Percentiles rank a stretch among this genome's conserved stretches.
phyloP scores from a whole-genome alignment of 2,888 invertebrate species.

The Steinernema hermaphroditum region DNA sequence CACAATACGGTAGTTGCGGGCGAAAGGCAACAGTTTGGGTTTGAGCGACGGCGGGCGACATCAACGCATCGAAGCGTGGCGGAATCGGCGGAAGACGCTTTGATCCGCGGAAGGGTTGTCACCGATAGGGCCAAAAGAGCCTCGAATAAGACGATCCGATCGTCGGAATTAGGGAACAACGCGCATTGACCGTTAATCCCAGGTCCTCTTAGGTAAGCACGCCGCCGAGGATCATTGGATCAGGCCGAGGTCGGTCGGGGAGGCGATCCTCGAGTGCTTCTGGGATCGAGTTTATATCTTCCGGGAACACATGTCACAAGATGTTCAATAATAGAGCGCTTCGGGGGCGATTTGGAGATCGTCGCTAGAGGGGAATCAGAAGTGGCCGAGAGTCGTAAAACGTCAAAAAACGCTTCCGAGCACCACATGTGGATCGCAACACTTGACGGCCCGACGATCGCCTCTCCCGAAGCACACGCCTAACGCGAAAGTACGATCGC shows the following conservation, averaged over 20 bases:
- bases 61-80: slow-evolving; percentile 21
- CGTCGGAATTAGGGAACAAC: slow-evolving; percentile 25
- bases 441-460: not conserved
- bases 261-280: too few species aligned
- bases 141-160: slow-evolving; percentile 15
- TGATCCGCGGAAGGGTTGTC: slow-evolving; percentile 12
- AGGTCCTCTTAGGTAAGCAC: not conserved
- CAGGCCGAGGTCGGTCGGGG: too few species aligned
- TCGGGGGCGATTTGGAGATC: too few species aligned
- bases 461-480: not conserved
- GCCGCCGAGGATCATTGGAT: too few species aligned
- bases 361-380: too few species aligned
- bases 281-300: too few species aligned
- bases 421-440: too few species aligned
- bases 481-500: not conserved
- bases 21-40: slow-evolving; percentile 27
- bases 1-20: slow-evolving; percentile 25
- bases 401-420: too few species aligned
- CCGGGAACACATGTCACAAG: too few species aligned
- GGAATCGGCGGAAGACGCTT: slow-evolving; percentile 23
- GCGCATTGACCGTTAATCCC: slow-evolving; percentile 27
- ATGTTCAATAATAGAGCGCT: too few species aligned
- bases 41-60: slow-evolving; percentile 18
- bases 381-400: too few species aligned
- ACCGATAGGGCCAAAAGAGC: slow-evolving; percentile 1